phyloP scores from a whole-genome alignment of 2,797 vertebrate species.

The Oophaga sylvatica region DNA sequence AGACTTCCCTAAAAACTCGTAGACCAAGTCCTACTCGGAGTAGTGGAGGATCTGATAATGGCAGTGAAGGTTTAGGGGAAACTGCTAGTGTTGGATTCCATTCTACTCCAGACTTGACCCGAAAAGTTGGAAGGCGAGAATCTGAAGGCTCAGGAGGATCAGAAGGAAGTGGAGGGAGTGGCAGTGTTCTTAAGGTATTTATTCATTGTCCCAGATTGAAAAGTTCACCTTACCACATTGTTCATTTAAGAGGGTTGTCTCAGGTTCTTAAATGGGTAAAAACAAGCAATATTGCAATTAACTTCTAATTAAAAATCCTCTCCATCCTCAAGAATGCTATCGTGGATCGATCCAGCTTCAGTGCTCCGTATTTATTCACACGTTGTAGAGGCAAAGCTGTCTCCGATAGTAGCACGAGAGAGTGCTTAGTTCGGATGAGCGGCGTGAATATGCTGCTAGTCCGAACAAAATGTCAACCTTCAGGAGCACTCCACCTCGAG shows the following conservation, averaged over 20 bases:
- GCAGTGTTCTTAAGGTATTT: conserved; percentile 79
- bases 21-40: conserved; percentile 79
- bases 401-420: too few species aligned
- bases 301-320: too few species aligned
- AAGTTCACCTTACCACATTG: not conserved
- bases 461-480: too few species aligned
- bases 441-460: too few species aligned
- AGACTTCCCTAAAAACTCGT: conserved; percentile 65
- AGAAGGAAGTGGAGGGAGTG: conserved; percentile 74
- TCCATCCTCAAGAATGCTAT: too few species aligned
- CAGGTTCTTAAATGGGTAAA: too few species aligned
- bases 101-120: conserved; percentile 71
- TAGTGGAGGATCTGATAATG: conserved; percentile 71
- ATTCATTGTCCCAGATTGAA: not conserved
- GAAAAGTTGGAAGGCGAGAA: conserved; percentile 72
- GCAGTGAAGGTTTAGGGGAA: conserved; percentile 72
- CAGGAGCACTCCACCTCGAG: too few species aligned
- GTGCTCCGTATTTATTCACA: too few species aligned
- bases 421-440: too few species aligned
- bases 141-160: conserved; percentile 72
- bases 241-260: not conserved
- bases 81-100: conserved; percentile 69
- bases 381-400: too few species aligned
- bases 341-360: too few species aligned
- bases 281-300: too few species aligned